These are phyloP conservation scores for Herpetotheres cachinnans DNA, from an alignment of 2,113 vertebrate species.

Conservation along the genomic window DNA sequence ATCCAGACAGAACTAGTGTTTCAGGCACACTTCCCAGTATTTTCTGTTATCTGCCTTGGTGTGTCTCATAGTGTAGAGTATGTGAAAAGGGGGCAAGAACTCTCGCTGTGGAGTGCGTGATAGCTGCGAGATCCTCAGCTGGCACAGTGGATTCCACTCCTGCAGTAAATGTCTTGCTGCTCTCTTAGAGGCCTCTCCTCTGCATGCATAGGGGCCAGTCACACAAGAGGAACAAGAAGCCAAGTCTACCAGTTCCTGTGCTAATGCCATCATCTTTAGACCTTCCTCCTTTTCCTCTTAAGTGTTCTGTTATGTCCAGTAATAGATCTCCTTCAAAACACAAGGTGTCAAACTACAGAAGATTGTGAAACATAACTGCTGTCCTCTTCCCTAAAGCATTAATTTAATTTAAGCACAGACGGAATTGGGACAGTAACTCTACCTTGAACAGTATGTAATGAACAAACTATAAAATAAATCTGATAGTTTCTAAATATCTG, in stretches of 20 bases:
- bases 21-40: not conserved
- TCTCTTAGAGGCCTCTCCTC: not conserved
- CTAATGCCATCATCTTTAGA: not conserved
- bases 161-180: not conserved
- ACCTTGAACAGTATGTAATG: not conserved
- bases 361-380: not conserved
- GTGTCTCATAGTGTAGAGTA: not conserved
- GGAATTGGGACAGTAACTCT: not conserved
- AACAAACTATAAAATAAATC: not conserved
- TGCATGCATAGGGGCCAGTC: not conserved
- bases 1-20: not conserved
- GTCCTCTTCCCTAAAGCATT: not conserved
- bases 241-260: not conserved
- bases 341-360: not conserved
- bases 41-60: not conserved
- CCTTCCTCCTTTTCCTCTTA: not conserved
- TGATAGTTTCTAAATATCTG: not conserved
- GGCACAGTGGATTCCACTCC: not conserved
- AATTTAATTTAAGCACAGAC: not conserved
- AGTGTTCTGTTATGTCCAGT: not conserved
- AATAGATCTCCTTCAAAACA: not conserved
- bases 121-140: not conserved
- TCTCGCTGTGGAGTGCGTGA: accelerated
- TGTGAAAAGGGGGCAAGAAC: not conserved
- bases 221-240: not conserved